Base-by-base conservation (phyloP, 2,113 vertebrate species). In the Scatophagus argus region DNA sequence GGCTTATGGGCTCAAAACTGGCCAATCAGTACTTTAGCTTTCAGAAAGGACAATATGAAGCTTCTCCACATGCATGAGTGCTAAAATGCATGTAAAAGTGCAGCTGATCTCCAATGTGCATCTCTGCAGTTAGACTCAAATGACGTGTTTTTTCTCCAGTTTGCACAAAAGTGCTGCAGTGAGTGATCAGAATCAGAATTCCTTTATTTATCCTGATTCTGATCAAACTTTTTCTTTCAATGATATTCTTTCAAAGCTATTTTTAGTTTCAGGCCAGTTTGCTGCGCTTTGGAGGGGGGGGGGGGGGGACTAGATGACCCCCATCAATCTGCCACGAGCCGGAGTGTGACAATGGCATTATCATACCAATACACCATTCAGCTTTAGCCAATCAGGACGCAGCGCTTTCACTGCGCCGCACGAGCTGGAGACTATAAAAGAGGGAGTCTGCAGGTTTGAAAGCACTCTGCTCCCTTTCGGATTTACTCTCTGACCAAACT, bases 281-380 rank as follows among this genome's bases (percentile, higher is more conserved):
- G 71, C 79, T 31, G 62, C 36, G 29, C 47, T 60, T 39, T 41
- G 63, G 14, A 47, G 55, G 66, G 60, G 69, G 72, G 6, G 84
- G 27, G 75, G 71, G 79, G 59, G 74, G 64, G 79, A 64, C 86
- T 77, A 76, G 38, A 78, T 85, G 91, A 91, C 86, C 88, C 78
- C 87, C 85, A 92, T 94, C 92, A 95, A 94, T 94, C 93, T 94
- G 94, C 94, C 94, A 94, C 93, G 94, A 94, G 94, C 90, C 92
- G 46, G 54, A 80, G 86, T 77, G 90, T 69, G 89, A 95, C 94
- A 95, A 94, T 89, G 65, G 66, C 25, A 95, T 95, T 95, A 94
- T 90, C 95, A 95, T 94, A 94, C 88, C 88, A 94, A 94, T 93
- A 77, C 90, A 86, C 82, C 71, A 59, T 86, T 81, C 77, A 85